A percentile compares a stretch with the other conserved stretches of the same genome.
These are phyloP conservation scores for Apotomis betuletana DNA, from an alignment of 2,888 invertebrate genomes.

Conservation along the genomic window DNA sequence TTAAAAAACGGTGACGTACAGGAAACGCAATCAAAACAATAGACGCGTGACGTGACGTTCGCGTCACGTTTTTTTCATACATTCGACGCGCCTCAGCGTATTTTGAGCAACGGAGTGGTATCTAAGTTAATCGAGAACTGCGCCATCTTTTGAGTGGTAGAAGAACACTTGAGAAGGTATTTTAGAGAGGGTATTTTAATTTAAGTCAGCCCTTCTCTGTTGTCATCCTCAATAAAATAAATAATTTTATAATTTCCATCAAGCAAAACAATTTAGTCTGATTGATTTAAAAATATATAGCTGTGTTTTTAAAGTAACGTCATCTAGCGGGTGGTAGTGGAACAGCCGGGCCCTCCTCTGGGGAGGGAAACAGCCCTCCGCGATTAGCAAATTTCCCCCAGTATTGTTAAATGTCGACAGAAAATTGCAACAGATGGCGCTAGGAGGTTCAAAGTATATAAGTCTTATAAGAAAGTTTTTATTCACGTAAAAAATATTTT, in stretches of 20 bases:
- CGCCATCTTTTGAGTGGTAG: constrained; percentile 20
- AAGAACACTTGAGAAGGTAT: background rate
- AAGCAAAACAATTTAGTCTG: no score
- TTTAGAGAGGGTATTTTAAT: no score
- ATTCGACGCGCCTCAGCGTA: no score
- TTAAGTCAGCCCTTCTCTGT: no score
- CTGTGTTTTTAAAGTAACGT: constrained; percentile 45
- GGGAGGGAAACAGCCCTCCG: constrained; percentile 19
- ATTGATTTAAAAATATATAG: no score
- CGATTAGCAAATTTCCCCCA: constrained; percentile 11
- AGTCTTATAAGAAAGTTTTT: constrained; percentile 12
- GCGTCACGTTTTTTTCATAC: no score
- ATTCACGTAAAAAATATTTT: no score
- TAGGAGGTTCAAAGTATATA: constrained; percentile 18
- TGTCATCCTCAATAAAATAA: background rate
- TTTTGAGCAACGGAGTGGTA: no score
- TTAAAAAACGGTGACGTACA: no score
- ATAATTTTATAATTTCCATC: background rate
- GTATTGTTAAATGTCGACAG: constrained; percentile 16
- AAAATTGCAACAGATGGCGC: constrained; percentile 36
- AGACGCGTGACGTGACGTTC: no score
- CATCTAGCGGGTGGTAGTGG: constrained; percentile 64
- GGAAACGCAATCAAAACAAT: no score
- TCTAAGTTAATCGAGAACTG: background rate
- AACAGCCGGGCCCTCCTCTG: constrained; percentile 47